Conservation (phyloP, 1,140 invertebrate species). For the Bombus superbus region DNA sequence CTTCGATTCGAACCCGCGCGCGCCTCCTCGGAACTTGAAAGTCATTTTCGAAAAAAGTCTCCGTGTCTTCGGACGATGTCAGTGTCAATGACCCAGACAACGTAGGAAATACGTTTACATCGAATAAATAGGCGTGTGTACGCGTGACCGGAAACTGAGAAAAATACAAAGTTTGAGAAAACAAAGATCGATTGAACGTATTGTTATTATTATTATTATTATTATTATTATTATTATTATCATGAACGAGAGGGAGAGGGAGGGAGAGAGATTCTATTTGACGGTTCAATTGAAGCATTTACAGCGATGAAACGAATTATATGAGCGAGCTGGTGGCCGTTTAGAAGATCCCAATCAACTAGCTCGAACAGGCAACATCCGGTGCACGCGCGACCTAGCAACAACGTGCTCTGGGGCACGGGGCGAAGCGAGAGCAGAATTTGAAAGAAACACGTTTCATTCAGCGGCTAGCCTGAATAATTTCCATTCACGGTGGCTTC, state of each 20-base stretch:
- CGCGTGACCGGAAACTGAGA: too few species aligned
- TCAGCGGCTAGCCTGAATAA: constrained; percentile 59
- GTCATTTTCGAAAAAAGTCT: background rate
- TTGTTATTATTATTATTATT: too few species aligned
- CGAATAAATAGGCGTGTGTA: background rate
- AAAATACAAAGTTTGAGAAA: too few species aligned
- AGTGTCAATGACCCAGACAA: background rate
- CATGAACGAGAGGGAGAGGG: background rate
- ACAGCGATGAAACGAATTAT: constrained; percentile 48
- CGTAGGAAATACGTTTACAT: background rate
- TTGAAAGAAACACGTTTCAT: constrained; percentile 67
- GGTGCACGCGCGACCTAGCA: constrained; percentile 53
- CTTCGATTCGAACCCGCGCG: background rate
- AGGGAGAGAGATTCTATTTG: background rate
- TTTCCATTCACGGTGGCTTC: constrained; percentile 56
- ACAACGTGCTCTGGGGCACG: constrained; percentile 33
- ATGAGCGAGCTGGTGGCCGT: constrained; percentile 9
- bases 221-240: too few species aligned
- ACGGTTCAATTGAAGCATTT: constrained; percentile 1
- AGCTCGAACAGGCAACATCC: constrained; percentile 25
- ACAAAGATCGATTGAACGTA: too few species aligned
- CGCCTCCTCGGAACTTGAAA: background rate
- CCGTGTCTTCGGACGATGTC: background rate
- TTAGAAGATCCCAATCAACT: constrained; percentile 31
- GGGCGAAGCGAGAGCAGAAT: constrained; percentile 15